Conservation (phyloP, 2,797 vertebrate genomes). For the Sebastes minor region DNA sequence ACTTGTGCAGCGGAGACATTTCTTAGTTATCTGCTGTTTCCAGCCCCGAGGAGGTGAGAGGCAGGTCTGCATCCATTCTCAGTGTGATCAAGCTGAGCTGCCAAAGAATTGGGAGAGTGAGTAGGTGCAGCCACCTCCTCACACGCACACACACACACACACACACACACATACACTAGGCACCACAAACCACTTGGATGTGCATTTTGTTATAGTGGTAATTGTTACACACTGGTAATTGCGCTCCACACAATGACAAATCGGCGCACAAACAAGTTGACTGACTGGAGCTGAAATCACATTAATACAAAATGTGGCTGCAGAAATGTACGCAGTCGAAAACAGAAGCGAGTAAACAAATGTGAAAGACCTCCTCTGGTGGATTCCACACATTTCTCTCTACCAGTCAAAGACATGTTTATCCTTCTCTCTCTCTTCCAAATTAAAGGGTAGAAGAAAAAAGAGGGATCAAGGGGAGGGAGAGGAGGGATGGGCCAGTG, state of each 20-base stretch:
- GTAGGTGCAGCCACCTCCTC: slow-evolving; percentile 40
- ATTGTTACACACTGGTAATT: slow-evolving; percentile 60
- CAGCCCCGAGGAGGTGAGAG: slow-evolving; percentile 70
- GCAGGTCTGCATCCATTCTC: slow-evolving; percentile 65
- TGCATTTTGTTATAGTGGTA: slow-evolving; percentile 52
- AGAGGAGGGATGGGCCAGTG: slow-evolving; percentile 3
- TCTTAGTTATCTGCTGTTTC: slow-evolving; percentile 71
- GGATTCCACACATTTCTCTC: slow-evolving; percentile 78
- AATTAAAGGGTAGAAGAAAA: slow-evolving; percentile 75
- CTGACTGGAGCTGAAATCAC: slow-evolving; percentile 18
- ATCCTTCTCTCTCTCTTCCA: slow-evolving; percentile 56
- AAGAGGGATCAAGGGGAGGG: slow-evolving; percentile 5
- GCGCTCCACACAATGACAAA: slow-evolving; percentile 26
- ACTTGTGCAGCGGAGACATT: slow-evolving; percentile 64
- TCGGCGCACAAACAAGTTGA: slow-evolving; percentile 35
- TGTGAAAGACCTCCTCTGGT: slow-evolving; percentile 20
- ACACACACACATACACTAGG: not conserved
- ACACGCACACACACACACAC: not conserved
- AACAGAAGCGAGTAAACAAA: slow-evolving; percentile 58
- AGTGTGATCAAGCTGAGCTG: slow-evolving; percentile 51
- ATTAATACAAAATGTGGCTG: not conserved
- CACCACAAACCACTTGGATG: slow-evolving; percentile 26
- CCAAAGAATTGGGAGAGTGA: slow-evolving; percentile 45
- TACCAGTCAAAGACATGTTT: slow-evolving; percentile 76
- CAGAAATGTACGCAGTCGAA: not conserved